Percentiles rank a stretch among this genome's conserved stretches.
Evolutionary conservation across 2,888 invertebrate genomes (phyloP).

Genomic region (Ernsta delagoae): DNA sequence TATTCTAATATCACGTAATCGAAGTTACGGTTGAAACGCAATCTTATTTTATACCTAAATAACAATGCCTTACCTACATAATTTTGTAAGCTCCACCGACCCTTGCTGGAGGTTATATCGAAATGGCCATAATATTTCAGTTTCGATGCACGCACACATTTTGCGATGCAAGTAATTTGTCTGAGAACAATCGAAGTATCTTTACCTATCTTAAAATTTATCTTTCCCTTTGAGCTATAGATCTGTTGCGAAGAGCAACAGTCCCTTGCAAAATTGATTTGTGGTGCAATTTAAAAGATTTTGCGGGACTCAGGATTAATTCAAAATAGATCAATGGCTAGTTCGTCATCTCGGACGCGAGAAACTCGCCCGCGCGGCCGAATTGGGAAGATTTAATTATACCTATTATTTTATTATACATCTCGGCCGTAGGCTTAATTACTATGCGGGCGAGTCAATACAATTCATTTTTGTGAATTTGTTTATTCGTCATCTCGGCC

Average conservation of each 20-base stretch:
- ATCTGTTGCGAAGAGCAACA: slow-evolving; percentile 29
- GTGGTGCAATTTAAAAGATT: slow-evolving; percentile 49
- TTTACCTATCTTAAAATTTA: slow-evolving; percentile 48
- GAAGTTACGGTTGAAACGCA: too few relatives aligned
- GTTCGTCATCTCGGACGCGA: background rate
- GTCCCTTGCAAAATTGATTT: slow-evolving; percentile 48
- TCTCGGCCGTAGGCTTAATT: slow-evolving; percentile 10
- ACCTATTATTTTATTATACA: slow-evolving; percentile 10
- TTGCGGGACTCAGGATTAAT: too few relatives aligned
- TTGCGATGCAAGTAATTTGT: slow-evolving; percentile 61
- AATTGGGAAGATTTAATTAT: slow-evolving; percentile 8
- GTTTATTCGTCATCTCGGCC: slow-evolving; percentile 10
- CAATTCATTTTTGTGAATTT: slow-evolving; percentile 10
- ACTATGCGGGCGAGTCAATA: slow-evolving; percentile 10
- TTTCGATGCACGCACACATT: slow-evolving; percentile 21
- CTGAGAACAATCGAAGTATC: slow-evolving; percentile 73
- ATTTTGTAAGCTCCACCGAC: background rate
- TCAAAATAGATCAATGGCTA: background rate
- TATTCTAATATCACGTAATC: too few relatives aligned
- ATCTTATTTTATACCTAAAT: too few relatives aligned
- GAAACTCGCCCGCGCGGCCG: slow-evolving; percentile 10
- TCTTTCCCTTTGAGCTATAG: slow-evolving; percentile 43
- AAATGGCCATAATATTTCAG: slow-evolving; percentile 28
- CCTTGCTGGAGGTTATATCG: slow-evolving; percentile 10
- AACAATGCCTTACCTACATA: too few relatives aligned